Evolutionary conservation across 2,888 invertebrate species (phyloP).

Genomic region (Thecocarcelia acutangulata): DNA sequence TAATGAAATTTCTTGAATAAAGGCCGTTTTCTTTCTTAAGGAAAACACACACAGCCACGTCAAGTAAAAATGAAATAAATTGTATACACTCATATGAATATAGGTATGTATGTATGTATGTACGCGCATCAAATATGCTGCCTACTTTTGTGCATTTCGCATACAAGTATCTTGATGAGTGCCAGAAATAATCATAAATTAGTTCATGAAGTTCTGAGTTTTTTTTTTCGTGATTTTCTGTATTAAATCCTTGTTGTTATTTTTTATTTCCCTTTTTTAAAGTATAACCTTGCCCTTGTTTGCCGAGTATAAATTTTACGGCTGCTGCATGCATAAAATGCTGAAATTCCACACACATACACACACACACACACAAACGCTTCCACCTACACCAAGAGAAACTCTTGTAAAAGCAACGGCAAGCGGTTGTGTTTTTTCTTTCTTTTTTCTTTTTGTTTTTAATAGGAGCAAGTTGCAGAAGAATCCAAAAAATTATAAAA

Average conservation of each 20-base stretch:
- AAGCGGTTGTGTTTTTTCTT: slow-evolving; percentile 25
- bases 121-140: slow-evolving; percentile 10
- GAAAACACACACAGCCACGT: slow-evolving; percentile 2
- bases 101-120: no score
- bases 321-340: slow-evolving; percentile 76
- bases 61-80: slow-evolving; percentile 49
- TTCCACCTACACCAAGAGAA: not conserved
- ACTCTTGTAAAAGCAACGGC: slow-evolving; percentile 29
- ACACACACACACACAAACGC: not conserved
- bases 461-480: slow-evolving; percentile 44
- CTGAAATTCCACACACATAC: slow-evolving; percentile 41
- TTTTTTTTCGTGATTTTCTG: slow-evolving; percentile 15
- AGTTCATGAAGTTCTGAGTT: slow-evolving; percentile 76
- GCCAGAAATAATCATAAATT: slow-evolving; percentile 79
- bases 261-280: slow-evolving; percentile 61
- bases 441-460: no score
- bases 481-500: slow-evolving; percentile 42
- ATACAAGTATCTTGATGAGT: slow-evolving; percentile 66
- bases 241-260: slow-evolving; percentile 16
- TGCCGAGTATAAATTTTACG: slow-evolving; percentile 74
- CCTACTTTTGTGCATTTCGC: slow-evolving; percentile 23
- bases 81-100: slow-evolving; percentile 31
- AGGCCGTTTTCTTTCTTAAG: not conserved
- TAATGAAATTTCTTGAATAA: slow-evolving; percentile 48
- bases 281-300: slow-evolving; percentile 79